Evolutionary conservation across 2,113 vertebrate species (phyloP).

Genomic region (Struthio camelus): DNA sequence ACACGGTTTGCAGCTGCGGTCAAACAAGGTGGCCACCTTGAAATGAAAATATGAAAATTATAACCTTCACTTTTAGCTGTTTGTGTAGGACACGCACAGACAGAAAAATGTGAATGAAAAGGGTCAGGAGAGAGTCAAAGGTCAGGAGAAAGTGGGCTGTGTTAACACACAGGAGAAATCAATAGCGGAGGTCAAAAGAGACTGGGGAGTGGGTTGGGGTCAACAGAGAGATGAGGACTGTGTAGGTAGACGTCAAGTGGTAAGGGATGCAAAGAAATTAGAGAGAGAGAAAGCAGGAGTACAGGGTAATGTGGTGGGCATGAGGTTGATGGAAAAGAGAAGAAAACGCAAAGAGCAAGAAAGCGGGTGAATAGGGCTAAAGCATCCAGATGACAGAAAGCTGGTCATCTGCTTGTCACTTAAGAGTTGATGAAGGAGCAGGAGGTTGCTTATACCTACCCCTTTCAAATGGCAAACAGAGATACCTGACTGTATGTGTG

Average conservation of each 20-base stretch:
- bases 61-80: neutral
- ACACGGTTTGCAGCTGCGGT: neutral
- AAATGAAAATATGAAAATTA: neutral
- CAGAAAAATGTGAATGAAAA: neutral
- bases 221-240: neutral
- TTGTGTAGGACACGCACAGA: neutral
- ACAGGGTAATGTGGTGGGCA: rapidly evolving
- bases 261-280: neutral
- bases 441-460: neutral
- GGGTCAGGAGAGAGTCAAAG: neutral
- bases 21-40: neutral
- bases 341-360: neutral
- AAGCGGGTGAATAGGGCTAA: neutral
- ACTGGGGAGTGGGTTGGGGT: rapidly evolving
- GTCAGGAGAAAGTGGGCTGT: neutral
- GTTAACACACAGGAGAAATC: neutral
- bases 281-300: neutral
- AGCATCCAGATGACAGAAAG: neutral
- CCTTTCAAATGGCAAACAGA: neutral
- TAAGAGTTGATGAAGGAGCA: neutral
- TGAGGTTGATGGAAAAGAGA: neutral
- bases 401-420: neutral
- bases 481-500: neutral
- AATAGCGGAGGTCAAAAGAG: neutral
- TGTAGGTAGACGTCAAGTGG: neutral